phyloP scores from a whole-genome alignment of 1,140 invertebrate genomes.

The Heliconius eleuchia region DNA sequence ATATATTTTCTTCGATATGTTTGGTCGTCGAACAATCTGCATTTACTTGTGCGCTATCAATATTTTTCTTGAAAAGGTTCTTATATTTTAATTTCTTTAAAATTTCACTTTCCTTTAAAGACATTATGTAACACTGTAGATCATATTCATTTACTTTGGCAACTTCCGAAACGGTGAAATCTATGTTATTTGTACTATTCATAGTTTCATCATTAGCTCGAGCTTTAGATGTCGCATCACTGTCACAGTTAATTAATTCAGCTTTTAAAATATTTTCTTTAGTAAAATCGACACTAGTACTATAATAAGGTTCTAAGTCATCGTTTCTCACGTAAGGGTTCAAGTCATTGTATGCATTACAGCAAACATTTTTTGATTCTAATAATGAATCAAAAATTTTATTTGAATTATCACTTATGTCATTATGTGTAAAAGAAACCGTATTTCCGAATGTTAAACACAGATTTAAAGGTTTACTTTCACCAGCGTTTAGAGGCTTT shows the following conservation, averaged over 20 bases:
- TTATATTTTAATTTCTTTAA: slow-evolving; percentile 6
- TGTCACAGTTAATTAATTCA: slow-evolving; percentile 26
- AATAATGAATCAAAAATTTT: slow-evolving; percentile 21
- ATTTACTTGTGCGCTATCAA: neutral
- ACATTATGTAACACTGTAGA: slow-evolving; percentile 52
- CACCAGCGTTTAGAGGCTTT: slow-evolving; percentile 38
- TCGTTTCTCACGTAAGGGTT: slow-evolving; percentile 18
- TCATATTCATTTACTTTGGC: slow-evolving; percentile 39
- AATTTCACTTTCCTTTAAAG: slow-evolving; percentile 46
- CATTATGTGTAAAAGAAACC: neutral
- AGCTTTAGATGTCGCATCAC: slow-evolving; percentile 53
- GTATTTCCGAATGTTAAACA: slow-evolving; percentile 46
- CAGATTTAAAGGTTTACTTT: slow-evolving; percentile 40
- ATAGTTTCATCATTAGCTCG: neutral
- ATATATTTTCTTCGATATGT: slow-evolving; percentile 24
- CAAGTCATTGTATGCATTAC: neutral
- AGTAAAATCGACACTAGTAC: slow-evolving; percentile 47
- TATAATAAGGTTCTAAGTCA: slow-evolving; percentile 48
- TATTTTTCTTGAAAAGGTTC: neutral
- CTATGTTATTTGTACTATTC: slow-evolving; percentile 10
- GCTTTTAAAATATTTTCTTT: slow-evolving; percentile 3
- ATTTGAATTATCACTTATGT: slow-evolving; percentile 7
- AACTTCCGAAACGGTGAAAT: slow-evolving; percentile 19
- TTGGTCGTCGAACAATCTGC: slow-evolving; percentile 4
- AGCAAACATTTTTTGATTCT: neutral